Conservation (phyloP, 2,797 vertebrate species). For the Taenioides sp. region DNA sequence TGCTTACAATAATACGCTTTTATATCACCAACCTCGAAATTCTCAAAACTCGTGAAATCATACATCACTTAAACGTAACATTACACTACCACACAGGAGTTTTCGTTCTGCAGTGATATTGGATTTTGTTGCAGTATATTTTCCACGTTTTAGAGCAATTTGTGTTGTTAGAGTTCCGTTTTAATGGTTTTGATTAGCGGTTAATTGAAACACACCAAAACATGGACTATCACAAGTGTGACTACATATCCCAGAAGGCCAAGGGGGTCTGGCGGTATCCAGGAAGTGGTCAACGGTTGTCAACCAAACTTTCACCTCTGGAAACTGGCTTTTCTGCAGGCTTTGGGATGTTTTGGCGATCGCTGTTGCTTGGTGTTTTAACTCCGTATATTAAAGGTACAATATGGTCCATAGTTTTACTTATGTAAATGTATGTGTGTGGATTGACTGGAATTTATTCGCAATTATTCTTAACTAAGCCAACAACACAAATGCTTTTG, state of each 20-base stretch:
- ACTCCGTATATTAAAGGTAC: neutral
- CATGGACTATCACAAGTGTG: neutral
- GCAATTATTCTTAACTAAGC: neutral
- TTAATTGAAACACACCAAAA: neutral
- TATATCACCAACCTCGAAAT: neutral
- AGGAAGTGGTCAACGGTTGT: slow-evolving; percentile 77
- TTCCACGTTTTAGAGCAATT: neutral
- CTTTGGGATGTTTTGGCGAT: slow-evolving; percentile 10
- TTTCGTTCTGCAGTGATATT: neutral
- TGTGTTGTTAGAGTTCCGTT: neutral
- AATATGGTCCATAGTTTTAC: neutral
- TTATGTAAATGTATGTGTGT: too few relatives aligned
- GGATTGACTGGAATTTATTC: neutral
- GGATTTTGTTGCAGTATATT: neutral
- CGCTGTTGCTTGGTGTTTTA: slow-evolving; percentile 1
- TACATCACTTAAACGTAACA: slow-evolving; percentile 24
- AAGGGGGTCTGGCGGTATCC: slow-evolving; percentile 60
- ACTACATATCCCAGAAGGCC: slow-evolving; percentile 75
- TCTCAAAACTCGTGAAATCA: neutral
- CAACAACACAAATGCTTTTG: neutral
- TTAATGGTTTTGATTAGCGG: neutral
- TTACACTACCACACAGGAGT: neutral
- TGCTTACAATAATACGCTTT: neutral
- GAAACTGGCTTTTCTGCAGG: slow-evolving; percentile 14
- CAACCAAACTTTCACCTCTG: slow-evolving; percentile 72